Percentiles rank a stretch among this genome's conserved stretches.
phyloP scores from a whole-genome alignment of 2,113 vertebrate species.

The Pica pica region DNA sequence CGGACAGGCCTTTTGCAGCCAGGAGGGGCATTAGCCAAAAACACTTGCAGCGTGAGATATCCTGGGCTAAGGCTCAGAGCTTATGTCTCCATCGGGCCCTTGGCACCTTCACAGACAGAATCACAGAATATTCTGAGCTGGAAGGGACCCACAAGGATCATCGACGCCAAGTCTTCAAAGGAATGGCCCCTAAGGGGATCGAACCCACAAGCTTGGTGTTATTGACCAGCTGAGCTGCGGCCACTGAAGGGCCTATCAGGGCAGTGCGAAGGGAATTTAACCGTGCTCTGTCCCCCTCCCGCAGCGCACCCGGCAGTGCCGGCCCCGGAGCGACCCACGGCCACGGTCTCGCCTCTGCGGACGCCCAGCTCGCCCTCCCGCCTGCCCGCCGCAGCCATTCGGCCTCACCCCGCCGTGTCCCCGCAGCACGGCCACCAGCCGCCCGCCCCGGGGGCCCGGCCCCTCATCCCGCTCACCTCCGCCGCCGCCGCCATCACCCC shows the following conservation, averaged over 20 bases:
- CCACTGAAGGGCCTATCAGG: background rate
- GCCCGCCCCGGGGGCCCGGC: constrained; percentile 62
- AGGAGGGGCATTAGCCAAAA: background rate
- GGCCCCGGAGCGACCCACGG: constrained; percentile 81
- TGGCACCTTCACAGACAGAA: background rate
- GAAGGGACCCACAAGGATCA: background rate
- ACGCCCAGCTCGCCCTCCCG: constrained; percentile 87
- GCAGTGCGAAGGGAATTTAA: background rate
- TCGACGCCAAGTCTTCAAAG: background rate
- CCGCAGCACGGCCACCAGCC: constrained; percentile 79
- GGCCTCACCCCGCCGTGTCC: constrained; percentile 81
- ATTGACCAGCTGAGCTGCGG: background rate
- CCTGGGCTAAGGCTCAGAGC: background rate
- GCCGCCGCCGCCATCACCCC: constrained; percentile 83
- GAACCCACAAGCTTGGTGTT: too few relatives aligned
- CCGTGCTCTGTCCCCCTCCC: background rate
- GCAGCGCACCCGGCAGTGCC: constrained; percentile 80
- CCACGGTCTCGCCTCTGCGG: constrained; percentile 83
- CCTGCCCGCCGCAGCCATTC: constrained; percentile 76
- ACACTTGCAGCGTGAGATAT: background rate
- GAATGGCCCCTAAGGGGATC: too few relatives aligned
- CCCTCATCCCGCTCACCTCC: constrained; percentile 83
- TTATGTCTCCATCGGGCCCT: background rate
- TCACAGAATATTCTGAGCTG: background rate
- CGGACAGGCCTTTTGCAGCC: background rate